These are phyloP conservation scores for Tetragonisca angustula DNA, from an alignment of 2,888 invertebrate genomes.

Conservation along the genomic window DNA sequence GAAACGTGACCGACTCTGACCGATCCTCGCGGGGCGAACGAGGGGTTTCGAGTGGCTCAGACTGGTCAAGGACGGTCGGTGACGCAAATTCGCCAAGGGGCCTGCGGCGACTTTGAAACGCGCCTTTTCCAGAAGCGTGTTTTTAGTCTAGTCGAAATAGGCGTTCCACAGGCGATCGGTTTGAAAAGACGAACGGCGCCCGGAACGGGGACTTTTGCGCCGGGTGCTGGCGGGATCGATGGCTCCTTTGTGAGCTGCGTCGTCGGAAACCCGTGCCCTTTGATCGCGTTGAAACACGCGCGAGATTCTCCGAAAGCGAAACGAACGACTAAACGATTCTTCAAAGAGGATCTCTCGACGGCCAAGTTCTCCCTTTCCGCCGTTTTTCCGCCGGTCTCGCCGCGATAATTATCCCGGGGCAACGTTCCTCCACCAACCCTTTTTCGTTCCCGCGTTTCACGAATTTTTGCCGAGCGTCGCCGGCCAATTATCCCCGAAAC, in stretches of 20 bases:
- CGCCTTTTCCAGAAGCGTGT: background rate
- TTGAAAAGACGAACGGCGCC: background rate
- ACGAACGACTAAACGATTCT: slow-evolving; percentile 1
- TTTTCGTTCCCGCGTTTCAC: background rate
- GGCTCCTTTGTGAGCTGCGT: slow-evolving; percentile 13
- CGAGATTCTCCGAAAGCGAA: background rate
- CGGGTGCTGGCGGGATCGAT: background rate
- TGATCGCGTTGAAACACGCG: background rate
- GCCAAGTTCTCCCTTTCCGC: background rate
- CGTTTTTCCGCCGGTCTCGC: background rate
- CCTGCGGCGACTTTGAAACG: background rate
- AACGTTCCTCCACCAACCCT: background rate
- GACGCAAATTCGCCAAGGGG: background rate
- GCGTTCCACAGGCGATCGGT: background rate
- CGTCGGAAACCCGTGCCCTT: slow-evolving; percentile 4
- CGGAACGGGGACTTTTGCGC: background rate
- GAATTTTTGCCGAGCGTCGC: background rate
- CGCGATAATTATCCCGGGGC: background rate
- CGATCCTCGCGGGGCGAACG: background rate
- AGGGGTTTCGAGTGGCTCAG: background rate
- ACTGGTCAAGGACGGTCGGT: slow-evolving; percentile 21
- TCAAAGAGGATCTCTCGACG: background rate
- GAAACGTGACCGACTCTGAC: too few relatives aligned
- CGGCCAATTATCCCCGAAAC: background rate
- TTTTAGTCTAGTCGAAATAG: background rate